Evolutionary conservation across 1,140 invertebrate genomes (phyloP).

Genomic region (Gyrodactylus bullatarudis): DNA sequence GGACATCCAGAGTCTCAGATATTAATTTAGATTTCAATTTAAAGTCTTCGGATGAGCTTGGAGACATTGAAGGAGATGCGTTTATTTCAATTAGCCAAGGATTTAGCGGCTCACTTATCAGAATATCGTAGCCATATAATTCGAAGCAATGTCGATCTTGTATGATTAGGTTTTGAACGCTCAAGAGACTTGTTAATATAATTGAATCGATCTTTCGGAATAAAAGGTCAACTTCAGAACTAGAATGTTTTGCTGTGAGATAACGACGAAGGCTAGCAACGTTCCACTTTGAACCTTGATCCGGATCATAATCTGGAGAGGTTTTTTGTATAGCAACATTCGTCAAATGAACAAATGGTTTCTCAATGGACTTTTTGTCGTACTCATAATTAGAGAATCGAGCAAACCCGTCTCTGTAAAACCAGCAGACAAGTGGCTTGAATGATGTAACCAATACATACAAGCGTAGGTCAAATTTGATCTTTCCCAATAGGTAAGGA

Average conservation of each 20-base stretch:
- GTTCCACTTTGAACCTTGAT: slow-evolving; percentile 24
- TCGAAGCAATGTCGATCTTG: slow-evolving; percentile 26
- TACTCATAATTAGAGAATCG: slow-evolving; percentile 23
- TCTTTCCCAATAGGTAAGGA: slow-evolving; percentile 19
- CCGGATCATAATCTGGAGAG: slow-evolving; percentile 24
- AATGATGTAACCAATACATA: slow-evolving; percentile 18
- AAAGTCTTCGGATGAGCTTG: slow-evolving; percentile 24
- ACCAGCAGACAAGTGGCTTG: slow-evolving; percentile 20
- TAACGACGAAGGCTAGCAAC: slow-evolving; percentile 18
- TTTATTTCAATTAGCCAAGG: slow-evolving; percentile 24
- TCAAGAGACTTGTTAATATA: slow-evolving; percentile 21
- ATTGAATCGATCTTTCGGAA: slow-evolving; percentile 21
- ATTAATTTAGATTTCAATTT: slow-evolving; percentile 14
- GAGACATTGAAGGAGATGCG: slow-evolving; percentile 23
- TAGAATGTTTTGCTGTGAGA: slow-evolving; percentile 17
- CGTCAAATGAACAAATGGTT: slow-evolving; percentile 23
- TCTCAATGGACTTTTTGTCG: slow-evolving; percentile 21
- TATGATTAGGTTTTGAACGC: slow-evolving; percentile 22
- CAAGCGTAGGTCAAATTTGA: slow-evolving; percentile 20
- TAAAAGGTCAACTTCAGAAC: slow-evolving; percentile 15
- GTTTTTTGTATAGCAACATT: slow-evolving; percentile 25
- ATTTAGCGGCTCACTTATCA: slow-evolving; percentile 20
- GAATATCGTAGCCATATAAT: slow-evolving; percentile 24
- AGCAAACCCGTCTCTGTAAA: slow-evolving; percentile 24
- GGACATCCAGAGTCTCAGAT: not conserved